Conservation (phyloP, 2,888 invertebrate species). For the Cantharis flavilabris region DNA sequence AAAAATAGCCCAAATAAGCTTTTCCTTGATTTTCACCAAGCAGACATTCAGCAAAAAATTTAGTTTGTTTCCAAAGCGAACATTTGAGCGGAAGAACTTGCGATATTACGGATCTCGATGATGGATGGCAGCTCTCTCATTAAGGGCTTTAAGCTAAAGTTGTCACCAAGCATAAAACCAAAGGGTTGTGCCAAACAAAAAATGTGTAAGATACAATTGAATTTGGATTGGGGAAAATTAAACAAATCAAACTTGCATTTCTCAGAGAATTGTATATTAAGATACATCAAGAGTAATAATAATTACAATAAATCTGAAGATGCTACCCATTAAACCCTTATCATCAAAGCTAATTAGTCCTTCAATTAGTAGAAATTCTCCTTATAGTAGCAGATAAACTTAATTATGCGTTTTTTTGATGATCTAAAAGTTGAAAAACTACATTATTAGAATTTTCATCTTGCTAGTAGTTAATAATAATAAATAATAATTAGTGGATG, state of each 20-base stretch:
- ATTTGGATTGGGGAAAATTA: neutral
- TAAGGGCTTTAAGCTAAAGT: too few relatives aligned
- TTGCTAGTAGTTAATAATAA: neutral
- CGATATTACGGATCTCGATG: too few relatives aligned
- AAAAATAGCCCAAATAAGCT: neutral
- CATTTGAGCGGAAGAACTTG: too few relatives aligned
- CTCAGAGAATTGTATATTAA: neutral
- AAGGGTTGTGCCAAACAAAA: too few relatives aligned
- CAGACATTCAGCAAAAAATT: too few relatives aligned
- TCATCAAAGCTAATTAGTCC: neutral
- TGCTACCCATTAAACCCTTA: neutral
- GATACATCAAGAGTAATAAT: neutral
- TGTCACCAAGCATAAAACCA: too few relatives aligned
- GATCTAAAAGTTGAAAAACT: neutral
- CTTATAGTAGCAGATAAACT: neutral
- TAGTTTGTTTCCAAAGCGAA: too few relatives aligned
- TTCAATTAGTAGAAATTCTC: neutral
- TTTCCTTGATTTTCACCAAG: too few relatives aligned
- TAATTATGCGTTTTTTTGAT: neutral
- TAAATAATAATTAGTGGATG: neutral
- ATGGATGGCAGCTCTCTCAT: too few relatives aligned
- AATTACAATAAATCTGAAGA: neutral
- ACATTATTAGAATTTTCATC: neutral
- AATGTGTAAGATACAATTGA: neutral
- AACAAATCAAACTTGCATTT: neutral